Base-by-base conservation (phyloP, 1,140 invertebrate genomes). In the Goniozus legneri region DNA sequence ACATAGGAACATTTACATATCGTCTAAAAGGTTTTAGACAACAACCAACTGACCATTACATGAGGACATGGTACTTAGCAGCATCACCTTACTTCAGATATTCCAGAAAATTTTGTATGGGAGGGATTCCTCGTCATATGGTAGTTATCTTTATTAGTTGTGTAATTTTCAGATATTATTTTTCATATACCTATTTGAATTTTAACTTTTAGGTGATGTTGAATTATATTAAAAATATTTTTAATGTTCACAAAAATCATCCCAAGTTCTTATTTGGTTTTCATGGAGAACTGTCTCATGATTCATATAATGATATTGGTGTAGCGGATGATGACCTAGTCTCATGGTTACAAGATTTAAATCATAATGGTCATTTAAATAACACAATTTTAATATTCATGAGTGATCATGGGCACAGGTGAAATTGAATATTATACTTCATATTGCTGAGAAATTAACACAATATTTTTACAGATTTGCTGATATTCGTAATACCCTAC, bases 31-130 rank as follows among this genome's bases (percentile, higher is more conserved):
- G 94, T 1, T 98, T 97, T 69, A 77, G 82, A 12, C 58, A 74
- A 1, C 83, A 87, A 53, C 95, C 94, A 0, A 92, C 92, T 0
- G 87, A 96, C 75, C 93, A 97, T 73, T 97, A 94, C 63, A 85
- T 95, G 77, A 75, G 92, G 21, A 83, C 88, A 0, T 96, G 84
- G 68, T 91, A 89, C 58, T 49, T 87, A 22, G 78, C 79, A 3
- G 73, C 79, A 14, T 71, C 84, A 0, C 60, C 69, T 1, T 70
- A 73, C 13, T 78, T 77, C 13, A 77, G 68, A 21, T 77, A 77
- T 18, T 85, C 80, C 50, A 77, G 79, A 13, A 75, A 79, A 46
- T 83, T 78, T 49, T 97, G 94, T 64, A 74, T 92, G 30, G 90
- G 89, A 3, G 83, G 84, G n/a, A 77, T 80, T 7, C 86, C 89